These are phyloP conservation scores for Octonoba sinensis DNA, from an alignment of 2,888 invertebrate species.

Conservation along the genomic window DNA sequence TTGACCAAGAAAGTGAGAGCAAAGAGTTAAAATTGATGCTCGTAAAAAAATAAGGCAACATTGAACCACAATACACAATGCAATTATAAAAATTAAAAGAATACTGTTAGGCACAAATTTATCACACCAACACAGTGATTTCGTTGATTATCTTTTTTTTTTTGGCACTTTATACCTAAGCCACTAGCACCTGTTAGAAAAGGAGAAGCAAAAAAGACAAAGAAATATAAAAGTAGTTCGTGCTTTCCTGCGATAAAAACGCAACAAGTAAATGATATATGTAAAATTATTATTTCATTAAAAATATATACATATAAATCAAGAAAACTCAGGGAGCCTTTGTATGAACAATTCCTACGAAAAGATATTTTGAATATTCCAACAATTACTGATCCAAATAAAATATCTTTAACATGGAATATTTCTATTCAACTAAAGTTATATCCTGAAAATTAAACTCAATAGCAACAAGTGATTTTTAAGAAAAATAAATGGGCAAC, in stretches of 20 bases:
- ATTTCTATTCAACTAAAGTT: no score
- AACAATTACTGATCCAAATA: no score
- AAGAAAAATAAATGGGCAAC: no score
- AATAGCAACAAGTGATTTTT: no score
- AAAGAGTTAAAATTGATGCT: no score
- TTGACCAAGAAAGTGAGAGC: no score
- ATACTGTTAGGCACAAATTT: slow-evolving; percentile 42
- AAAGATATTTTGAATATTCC: neutral
- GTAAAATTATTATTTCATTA: neutral
- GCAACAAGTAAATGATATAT: neutral
- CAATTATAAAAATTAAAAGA: neutral
- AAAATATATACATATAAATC: neutral
- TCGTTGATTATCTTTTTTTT: slow-evolving; percentile 40
- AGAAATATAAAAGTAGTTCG: slow-evolving; percentile 3
- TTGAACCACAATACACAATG: no score
- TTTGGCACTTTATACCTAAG: slow-evolving; percentile 57
- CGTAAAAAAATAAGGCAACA: no score
- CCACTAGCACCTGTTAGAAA: slow-evolving; percentile 20
- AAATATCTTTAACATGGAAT: no score
- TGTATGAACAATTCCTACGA: neutral
- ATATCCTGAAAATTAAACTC: no score
- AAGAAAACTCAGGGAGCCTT: neutral
- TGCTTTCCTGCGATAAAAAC: neutral
- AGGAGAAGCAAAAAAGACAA: neutral
- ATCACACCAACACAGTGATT: slow-evolving; percentile 53